Conservation (phyloP, 2,888 invertebrate species). For the Xestia rhomboidea region DNA sequence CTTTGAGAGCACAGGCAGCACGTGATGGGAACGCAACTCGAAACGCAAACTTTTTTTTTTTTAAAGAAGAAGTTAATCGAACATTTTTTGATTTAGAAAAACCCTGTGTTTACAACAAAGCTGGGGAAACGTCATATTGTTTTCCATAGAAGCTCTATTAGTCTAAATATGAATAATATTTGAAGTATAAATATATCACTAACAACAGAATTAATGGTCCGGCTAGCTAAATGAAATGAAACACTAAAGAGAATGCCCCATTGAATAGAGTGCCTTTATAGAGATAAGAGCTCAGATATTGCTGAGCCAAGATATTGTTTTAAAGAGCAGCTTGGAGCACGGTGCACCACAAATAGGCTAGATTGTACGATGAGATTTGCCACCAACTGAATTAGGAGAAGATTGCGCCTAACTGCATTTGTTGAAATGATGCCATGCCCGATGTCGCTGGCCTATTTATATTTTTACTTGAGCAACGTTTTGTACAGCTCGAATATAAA, state of each 20-base stretch:
- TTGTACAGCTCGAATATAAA: background rate
- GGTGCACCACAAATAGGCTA: constrained; percentile 72
- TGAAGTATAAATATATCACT: background rate
- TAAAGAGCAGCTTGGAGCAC: constrained; percentile 36
- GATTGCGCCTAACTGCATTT: constrained; percentile 85
- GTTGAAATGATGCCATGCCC: constrained; percentile 66
- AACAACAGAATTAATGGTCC: background rate
- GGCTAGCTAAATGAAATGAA: constrained; percentile 17
- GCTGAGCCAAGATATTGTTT: constrained; percentile 71
- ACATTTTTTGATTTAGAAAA: background rate
- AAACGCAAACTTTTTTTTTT: background rate
- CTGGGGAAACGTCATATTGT: background rate
- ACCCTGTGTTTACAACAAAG: background rate
- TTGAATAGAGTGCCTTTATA: constrained; percentile 21
- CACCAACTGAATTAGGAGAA: constrained; percentile 75
- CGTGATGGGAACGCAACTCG: background rate
- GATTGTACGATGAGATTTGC: constrained; percentile 76
- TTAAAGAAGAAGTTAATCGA: background rate
- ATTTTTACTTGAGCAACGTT: constrained; percentile 38
- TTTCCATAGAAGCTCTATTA: background rate
- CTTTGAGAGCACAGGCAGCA: background rate
- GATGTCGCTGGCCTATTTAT: constrained; percentile 45
- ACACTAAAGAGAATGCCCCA: constrained; percentile 27
- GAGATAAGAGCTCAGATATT: constrained; percentile 45
- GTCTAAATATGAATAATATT: background rate